phyloP scores from a whole-genome alignment of 2,113 vertebrate genomes.

The Scophthalmus maximus region DNA sequence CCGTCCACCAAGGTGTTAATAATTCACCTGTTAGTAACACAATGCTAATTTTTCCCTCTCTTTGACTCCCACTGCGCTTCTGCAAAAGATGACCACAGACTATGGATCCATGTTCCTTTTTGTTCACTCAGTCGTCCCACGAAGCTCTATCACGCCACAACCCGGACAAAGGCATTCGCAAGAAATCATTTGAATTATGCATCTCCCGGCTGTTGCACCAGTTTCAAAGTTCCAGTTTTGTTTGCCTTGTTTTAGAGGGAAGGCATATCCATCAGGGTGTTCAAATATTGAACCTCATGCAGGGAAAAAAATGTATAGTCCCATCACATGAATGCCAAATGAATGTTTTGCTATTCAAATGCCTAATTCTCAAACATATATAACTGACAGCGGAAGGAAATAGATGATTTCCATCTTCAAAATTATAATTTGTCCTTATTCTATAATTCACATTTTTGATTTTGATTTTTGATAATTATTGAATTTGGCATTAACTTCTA shows the following conservation, averaged over 20 bases:
- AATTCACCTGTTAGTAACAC: constrained; percentile 15
- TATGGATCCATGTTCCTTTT: not conserved
- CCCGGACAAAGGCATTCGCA: not conserved
- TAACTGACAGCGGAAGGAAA: constrained; percentile 19
- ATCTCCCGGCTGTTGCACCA: not conserved
- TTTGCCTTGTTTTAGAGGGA: constrained; percentile 37
- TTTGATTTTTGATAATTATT: constrained; percentile 24
- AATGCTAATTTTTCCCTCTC: not conserved
- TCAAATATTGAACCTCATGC: constrained; percentile 91
- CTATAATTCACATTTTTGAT: constrained; percentile 41
- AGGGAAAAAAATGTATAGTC: constrained; percentile 54
- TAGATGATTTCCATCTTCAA: not conserved
- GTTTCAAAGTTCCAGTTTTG: not conserved
- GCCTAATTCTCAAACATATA: constrained; percentile 48
- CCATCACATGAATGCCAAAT: constrained; percentile 42
- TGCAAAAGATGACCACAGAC: not conserved
- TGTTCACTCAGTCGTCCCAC: not conserved
- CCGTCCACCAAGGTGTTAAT: constrained; percentile 40
- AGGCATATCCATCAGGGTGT: constrained; percentile 27
- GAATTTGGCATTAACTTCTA: constrained; percentile 1
- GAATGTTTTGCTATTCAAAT: constrained; percentile 57
- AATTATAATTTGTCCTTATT: constrained; percentile 43
- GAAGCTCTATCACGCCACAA: not conserved
- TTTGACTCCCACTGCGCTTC: not conserved
- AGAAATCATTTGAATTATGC: not conserved